Evolutionary conservation across 2,888 invertebrate species (phyloP), one percentile per base, ranked within the genome.

Genomic region (Mythimna pallens): DNA sequence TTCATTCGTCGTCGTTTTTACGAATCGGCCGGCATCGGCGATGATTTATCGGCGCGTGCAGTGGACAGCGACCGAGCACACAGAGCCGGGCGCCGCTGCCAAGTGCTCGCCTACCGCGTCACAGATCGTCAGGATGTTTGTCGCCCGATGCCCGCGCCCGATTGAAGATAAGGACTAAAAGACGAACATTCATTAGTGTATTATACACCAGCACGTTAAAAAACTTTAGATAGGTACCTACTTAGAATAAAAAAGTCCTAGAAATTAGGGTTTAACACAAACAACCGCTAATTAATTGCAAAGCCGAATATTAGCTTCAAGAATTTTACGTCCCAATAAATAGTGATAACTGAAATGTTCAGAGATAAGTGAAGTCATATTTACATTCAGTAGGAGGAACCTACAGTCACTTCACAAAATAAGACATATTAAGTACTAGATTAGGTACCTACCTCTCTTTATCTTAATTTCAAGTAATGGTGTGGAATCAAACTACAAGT

Each of bases 1-100:
- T 91, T 92, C 88, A 89, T 92, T 89, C 86, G 84, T 89, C 89
- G 88, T 87, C 88, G 87, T 89, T 90, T 90, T 88, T 87, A 85
- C 80, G 87, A 85, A 86, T 89, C 86, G 86, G 79, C 68, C 78
- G 78, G 65, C 76, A 78, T 63, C 71, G 69, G 40, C 70, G 66
- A 78, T 88, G 87, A 89, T 88, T 87, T 88, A 87, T 86, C 70
- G 84, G 78, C 72, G 71, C 67, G 65, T 71, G 77, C 76, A 75
- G 77, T 74, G 64, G 55, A 55, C 72, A 62, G 66, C n/a, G 65
- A 59, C 47, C 10, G 47, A 6, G 47, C 43, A n/a, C 63, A 25
- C 52, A 36, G 62, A 36, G 57, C 66, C 59, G 62, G 17, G 17
- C 17, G 12, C 7, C 50, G n/a, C 30, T 14, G 17, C 30, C 30